Evolutionary conservation across 2,113 vertebrate genomes (phyloP).

Genomic region (Prunella fulvescens): DNA sequence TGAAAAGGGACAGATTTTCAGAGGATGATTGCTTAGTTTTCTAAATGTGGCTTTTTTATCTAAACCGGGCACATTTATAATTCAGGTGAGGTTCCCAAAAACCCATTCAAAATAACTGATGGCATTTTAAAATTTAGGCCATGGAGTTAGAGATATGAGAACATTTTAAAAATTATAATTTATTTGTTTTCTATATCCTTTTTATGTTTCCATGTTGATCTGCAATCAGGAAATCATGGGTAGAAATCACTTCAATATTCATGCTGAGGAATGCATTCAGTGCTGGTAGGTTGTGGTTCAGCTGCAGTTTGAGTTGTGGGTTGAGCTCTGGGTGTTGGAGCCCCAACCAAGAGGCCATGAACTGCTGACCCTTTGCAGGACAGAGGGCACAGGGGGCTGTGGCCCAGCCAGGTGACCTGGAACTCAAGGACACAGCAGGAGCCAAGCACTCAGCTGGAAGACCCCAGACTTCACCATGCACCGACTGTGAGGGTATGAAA

Average conservation of each 20-base stretch:
- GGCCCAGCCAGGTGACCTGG: neutral
- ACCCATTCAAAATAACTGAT: neutral
- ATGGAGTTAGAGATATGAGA: neutral
- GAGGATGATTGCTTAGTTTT: neutral
- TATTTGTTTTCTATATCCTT: neutral
- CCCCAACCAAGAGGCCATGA: neutral
- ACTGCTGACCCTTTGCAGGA: neutral
- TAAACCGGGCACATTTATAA: neutral
- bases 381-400: neutral
- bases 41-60: neutral
- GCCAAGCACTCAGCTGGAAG: neutral
- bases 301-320: accelerated
- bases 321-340: neutral
- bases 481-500: neutral
- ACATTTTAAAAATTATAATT: neutral
- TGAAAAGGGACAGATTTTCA: neutral
- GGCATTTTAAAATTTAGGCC: neutral
- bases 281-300: accelerated
- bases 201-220: neutral
- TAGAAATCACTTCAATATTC: neutral
- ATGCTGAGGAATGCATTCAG: neutral
- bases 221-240: neutral
- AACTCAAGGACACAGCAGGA: neutral
- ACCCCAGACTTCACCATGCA: too few relatives aligned
- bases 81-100: neutral